Percentiles rank a stretch among this genome's conserved stretches.
Conservation (phyloP, 2,797 vertebrate genomes). For the Bryconaethiops microstoma region DNA sequence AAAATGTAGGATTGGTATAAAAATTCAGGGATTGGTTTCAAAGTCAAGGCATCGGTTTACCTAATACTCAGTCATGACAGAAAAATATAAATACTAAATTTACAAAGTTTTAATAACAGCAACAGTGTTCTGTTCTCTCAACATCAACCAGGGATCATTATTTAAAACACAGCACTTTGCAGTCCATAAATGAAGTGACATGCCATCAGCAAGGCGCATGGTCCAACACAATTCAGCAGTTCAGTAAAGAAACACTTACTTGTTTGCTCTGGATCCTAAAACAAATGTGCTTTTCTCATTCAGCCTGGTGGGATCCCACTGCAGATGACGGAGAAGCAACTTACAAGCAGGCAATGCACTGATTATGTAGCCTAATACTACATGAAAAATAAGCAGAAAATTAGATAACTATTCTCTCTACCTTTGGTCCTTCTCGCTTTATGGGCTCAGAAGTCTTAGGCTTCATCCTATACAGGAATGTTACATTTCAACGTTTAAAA, state of each 20-base stretch:
- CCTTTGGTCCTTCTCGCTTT: conserved; percentile 95
- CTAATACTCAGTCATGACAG: too few species aligned
- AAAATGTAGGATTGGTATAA: too few species aligned
- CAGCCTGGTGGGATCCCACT: conserved; percentile 95
- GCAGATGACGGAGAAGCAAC: conserved; percentile 51
- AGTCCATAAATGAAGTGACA: not conserved
- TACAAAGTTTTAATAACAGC: too few species aligned
- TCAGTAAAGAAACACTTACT: conserved; percentile 79
- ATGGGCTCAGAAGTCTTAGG: conserved; percentile 85
- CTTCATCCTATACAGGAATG: conserved; percentile 79
- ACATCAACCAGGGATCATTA: not conserved
- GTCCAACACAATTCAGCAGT: not conserved
- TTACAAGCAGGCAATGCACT: not conserved
- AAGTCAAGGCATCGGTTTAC: too few species aligned
- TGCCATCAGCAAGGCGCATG: not conserved
- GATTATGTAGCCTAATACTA: not conserved
- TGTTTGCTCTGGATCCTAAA: conserved; percentile 96
- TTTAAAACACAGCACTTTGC: not conserved
- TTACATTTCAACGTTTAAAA: not conserved
- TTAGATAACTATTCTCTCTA: conserved; percentile 56
- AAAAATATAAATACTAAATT: too few species aligned
- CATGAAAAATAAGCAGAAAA: not conserved
- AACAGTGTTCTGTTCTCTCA: not conserved
- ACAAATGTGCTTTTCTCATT: conserved; percentile 90
- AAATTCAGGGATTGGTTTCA: too few species aligned